Conservation (phyloP, 2,888 invertebrate genomes). For the Hyposoter dolosus region DNA sequence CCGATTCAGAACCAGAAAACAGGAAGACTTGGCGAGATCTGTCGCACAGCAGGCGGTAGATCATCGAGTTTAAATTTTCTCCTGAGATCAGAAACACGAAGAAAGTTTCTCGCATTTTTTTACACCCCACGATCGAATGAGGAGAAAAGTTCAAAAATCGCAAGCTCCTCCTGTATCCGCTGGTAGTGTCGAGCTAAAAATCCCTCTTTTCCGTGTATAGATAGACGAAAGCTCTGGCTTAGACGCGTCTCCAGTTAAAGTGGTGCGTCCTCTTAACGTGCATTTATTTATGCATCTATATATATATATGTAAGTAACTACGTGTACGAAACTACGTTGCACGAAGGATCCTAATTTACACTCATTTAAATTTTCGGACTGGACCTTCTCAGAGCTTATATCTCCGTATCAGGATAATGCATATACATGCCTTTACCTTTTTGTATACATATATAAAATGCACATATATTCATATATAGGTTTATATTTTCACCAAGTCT, state of each 20-base stretch:
- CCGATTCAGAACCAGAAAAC: background rate
- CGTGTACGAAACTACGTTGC: slow-evolving; percentile 50
- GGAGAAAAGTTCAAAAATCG: background rate
- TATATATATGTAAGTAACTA: slow-evolving; percentile 41
- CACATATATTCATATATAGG: slow-evolving; percentile 18
- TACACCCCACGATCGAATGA: background rate
- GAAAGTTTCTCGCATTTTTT: background rate
- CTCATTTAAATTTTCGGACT: slow-evolving; percentile 70
- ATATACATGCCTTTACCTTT: slow-evolving; percentile 46
- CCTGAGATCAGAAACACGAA: background rate
- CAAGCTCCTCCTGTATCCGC: slow-evolving; percentile 21
- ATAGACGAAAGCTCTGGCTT: slow-evolving; percentile 31
- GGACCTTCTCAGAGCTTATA: slow-evolving; percentile 61
- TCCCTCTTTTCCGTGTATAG: slow-evolving; percentile 20
- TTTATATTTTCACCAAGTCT: slow-evolving; percentile 49
- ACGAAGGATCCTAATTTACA: slow-evolving; percentile 65
- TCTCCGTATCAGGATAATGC: slow-evolving; percentile 59
- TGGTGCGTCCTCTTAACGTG: slow-evolving; percentile 27
- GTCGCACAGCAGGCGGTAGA: background rate
- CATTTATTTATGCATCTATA: slow-evolving; percentile 2
- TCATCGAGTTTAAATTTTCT: background rate
- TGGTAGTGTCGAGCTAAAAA: slow-evolving; percentile 9
- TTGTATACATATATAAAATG: background rate
- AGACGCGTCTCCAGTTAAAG: slow-evolving; percentile 34
- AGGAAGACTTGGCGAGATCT: background rate